These are phyloP conservation scores for Drosophila flavopinicola DNA, from an alignment of 2,888 invertebrate genomes.

Conservation along the genomic window DNA sequence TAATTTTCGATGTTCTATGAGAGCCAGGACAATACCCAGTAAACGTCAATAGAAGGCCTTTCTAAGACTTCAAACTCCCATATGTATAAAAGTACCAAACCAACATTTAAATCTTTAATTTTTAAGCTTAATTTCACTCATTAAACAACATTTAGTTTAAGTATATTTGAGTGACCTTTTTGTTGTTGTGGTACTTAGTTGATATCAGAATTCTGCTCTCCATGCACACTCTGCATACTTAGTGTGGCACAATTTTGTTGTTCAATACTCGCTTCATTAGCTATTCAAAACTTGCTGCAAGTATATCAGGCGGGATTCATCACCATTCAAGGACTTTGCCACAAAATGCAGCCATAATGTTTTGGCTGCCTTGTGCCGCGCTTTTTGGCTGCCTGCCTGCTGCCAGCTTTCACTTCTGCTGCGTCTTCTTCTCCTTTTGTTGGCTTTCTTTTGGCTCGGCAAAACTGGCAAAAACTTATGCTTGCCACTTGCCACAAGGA, in stretches of 20 bases:
- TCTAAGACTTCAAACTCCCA: no score
- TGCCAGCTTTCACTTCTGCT: conserved; percentile 19
- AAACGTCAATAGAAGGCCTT: no score
- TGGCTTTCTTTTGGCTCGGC: conserved; percentile 20
- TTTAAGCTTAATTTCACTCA: no score
- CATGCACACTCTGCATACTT: background rate
- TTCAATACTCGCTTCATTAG: conserved; percentile 62
- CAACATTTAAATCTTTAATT: no score
- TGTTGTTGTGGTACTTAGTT: no score
- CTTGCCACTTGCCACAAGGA: conserved; percentile 44
- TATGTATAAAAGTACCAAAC: no score
- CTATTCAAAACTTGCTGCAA: conserved; percentile 52
- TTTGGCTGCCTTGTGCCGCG: conserved; percentile 32
- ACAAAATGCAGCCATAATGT: conserved; percentile 48
- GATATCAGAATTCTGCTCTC: background rate
- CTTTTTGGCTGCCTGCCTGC: conserved; percentile 28
- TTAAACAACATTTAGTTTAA: no score
- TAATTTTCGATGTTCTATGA: no score
- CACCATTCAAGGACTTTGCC: conserved; percentile 53
- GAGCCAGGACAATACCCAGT: no score
- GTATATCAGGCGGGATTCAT: conserved; percentile 63
- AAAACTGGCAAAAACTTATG: conserved; percentile 65
- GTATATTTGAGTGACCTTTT: background rate
- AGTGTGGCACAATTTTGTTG: conserved; percentile 17
- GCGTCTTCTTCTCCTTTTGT: conserved; percentile 28